Evolutionary conservation across 1,140 invertebrate genomes (phyloP).

Genomic region (Hypothenemus hampei): DNA sequence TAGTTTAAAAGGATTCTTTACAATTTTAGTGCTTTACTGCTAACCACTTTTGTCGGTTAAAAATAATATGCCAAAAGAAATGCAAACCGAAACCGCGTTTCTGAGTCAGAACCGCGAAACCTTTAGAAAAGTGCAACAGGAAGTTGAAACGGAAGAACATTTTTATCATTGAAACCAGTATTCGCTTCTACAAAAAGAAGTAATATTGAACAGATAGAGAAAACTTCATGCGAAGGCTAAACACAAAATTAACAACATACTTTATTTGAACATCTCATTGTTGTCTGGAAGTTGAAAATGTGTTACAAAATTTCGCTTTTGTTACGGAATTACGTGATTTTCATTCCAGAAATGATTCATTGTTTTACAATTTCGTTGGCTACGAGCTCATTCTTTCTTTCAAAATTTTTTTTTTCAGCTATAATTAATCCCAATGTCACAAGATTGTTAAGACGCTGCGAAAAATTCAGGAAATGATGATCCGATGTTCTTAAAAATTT

Average conservation of each 20-base stretch:
- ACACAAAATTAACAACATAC: too few species aligned
- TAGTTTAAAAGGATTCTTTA: not conserved
- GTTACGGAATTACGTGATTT: not conserved
- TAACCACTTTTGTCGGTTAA: conserved; percentile 15
- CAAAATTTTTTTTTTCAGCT: too few species aligned
- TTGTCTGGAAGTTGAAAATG: not conserved
- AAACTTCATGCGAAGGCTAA: too few species aligned
- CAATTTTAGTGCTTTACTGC: conserved; percentile 17
- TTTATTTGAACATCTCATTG: not conserved
- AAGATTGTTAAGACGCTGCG: too few species aligned
- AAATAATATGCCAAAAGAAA: conserved; percentile 8
- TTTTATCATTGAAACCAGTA: too few species aligned
- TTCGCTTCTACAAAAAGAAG: too few species aligned
- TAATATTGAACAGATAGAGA: too few species aligned
- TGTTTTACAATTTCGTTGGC: too few species aligned
- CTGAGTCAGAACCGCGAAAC: conserved; percentile 12
- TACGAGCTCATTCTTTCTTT: too few species aligned
- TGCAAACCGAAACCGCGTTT: conserved; percentile 8
- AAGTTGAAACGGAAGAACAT: not conserved
- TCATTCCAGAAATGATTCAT: not conserved
- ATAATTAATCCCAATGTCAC: too few species aligned
- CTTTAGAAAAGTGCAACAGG: conserved; percentile 5
- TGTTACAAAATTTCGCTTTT: not conserved
- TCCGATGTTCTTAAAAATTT: too few species aligned
- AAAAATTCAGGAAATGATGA: too few species aligned